Base-by-base conservation (phyloP, 2,888 invertebrate species). In the Agrochola circellaris region DNA sequence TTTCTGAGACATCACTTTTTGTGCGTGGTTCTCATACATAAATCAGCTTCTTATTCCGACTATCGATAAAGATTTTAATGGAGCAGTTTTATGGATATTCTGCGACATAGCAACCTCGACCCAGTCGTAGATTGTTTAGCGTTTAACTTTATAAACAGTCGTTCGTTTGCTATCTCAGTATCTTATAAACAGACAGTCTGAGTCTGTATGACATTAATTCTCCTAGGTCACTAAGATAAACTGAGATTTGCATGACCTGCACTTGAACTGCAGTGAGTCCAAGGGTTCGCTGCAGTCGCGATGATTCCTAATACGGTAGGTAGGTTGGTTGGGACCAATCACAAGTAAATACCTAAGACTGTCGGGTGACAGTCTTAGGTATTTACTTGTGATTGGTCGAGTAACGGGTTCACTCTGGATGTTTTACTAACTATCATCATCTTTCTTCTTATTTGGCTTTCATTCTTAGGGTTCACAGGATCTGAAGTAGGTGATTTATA, bases 191-290 rank as follows among this genome's bases (percentile, higher is more conserved):
- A 91, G 87, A 85, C 82, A 88, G 84, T 51, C 45, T 38, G 66
- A 77, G 77, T 86, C 87, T 90, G 90, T 89, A 89, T 92, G 93
- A 93, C 93, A 93, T 94, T 94, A 94, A 92, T 91, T 93, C 92
- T 88, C 85, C 88, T 93, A 93, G 93, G 93, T 95, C 94, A 88
- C 85, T 61, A 79, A 72, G 93, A 95, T 93, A 93, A 91, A 89
- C 86, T 81, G 80, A 89, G 91, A 93, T 93, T 91, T 90, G 83
- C 86, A 77, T 88, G 90, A 91, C 91, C 91, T 82, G 87, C 75
- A 88, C 89, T 92, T 92, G 91, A 92, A 90, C 83, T 85, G 90
- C 81, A 66, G 65, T 67, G 73, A 84, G 64, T 62, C 34, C 68
- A 68, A 62, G 64, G 11, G 38, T 68, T 20, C n/a, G 20, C 17